These are phyloP conservation scores for Pheosia gnoma DNA, from an alignment of 2,888 invertebrate genomes.

Conservation along the genomic window DNA sequence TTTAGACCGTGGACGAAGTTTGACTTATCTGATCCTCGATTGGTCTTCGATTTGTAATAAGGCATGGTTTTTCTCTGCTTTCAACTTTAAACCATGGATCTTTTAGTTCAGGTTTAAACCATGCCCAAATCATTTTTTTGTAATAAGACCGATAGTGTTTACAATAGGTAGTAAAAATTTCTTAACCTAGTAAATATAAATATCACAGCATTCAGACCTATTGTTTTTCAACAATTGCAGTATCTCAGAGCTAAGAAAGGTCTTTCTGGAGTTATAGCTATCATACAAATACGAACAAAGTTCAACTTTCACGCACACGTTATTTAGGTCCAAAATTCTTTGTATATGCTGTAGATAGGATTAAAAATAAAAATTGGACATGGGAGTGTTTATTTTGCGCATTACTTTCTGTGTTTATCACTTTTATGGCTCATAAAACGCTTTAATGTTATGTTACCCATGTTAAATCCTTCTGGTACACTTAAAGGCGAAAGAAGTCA, in stretches of 20 bases:
- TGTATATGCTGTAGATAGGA: not conserved
- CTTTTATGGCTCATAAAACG: conserved; percentile 42
- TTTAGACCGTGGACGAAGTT: too few relatives aligned
- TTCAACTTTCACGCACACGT: fast-evolving
- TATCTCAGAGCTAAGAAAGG: conserved; percentile 25
- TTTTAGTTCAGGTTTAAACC: too few relatives aligned
- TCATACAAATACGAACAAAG: not conserved
- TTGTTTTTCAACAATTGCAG: conserved; percentile 29
- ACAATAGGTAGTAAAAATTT: not conserved
- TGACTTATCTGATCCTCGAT: too few relatives aligned
- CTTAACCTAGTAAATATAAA: conserved; percentile 10
- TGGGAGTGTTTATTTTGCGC: conserved; percentile 34
- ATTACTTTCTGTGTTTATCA: conserved; percentile 42
- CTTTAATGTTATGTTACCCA: conserved; percentile 34
- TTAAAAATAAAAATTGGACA: conserved; percentile 24
- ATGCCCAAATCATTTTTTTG: too few relatives aligned
- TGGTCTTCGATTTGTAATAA: too few relatives aligned
- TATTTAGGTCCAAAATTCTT: not conserved
- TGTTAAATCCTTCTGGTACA: conserved; percentile 23
- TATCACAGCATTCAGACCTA: conserved; percentile 22
- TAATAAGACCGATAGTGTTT: too few relatives aligned
- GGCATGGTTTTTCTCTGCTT: too few relatives aligned
- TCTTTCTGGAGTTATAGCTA: conserved; percentile 20
- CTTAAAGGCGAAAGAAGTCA: conserved; percentile 24
- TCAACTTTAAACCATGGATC: too few relatives aligned